Base-by-base conservation (phyloP, 2,888 invertebrate genomes). In the Oscheius sp. region DNA sequence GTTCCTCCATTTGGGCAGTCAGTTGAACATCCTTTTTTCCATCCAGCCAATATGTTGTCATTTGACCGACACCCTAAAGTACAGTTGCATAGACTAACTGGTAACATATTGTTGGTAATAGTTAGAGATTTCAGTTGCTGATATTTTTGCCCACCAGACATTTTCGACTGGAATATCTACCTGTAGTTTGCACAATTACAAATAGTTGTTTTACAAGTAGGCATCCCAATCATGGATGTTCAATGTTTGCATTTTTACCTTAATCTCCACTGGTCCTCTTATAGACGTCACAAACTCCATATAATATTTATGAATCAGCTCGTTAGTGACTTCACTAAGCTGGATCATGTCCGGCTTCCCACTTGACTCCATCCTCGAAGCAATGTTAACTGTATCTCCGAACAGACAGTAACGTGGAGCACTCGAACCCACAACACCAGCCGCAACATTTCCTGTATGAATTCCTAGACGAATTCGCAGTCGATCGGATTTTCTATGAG, bases 381-480 rank as follows among this genome's bases (percentile, higher is more conserved):
- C 84, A 44, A 82, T 73, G 57, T 84, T 84, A 6, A 80, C 80
- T 28, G 84, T 84, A 68, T 84, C 84, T 36, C 84, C 85, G 57
- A 85, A 83, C 1, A 85, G 77, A 71, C 84, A 84, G 54, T 84
- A 84, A 22, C 83, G 68, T n/a, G 84, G 84, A 0, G 83, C 82
- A 24, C 76, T 81, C 20, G 81, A 68, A n/a, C 84, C 84, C 22
- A 84, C 84, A 9, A 84, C 84, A 26, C 84, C 84, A 0, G 84
- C 82, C 17, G 84, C 83, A 6, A 84, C 84, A 8, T 80, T 56
- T 17, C 84, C 84, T 0, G 81, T 76, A 69, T 84, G 84, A 26
- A 83, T 77, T 1, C 84, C 84, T 8, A 84, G 71, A 26, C 84
- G 80, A 44, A 84, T 82, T 14, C 77, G 73, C 12, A 84, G 79